A percentile compares a stretch with the other conserved stretches of the same genome.
These are phyloP conservation scores for Papilio aristodemus DNA, from an alignment of 1,140 invertebrate genomes.

Conservation along the genomic window DNA sequence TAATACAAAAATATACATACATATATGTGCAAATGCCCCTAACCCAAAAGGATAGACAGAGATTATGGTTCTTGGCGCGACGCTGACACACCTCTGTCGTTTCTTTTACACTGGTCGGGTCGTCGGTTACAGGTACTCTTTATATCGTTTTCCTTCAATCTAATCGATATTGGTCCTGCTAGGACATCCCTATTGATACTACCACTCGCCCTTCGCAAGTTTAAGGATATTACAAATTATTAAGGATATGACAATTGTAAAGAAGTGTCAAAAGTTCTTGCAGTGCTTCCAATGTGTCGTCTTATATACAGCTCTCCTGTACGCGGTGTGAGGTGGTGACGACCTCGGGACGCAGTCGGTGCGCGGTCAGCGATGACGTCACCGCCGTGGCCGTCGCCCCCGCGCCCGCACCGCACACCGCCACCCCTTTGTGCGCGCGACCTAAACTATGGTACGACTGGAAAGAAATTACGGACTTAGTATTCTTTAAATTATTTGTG, in stretches of 20 bases:
- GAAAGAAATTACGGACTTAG: conserved; percentile 44
- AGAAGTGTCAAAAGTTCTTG: conserved; percentile 11
- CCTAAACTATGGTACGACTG: conserved; percentile 86
- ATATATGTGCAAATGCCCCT: too few species aligned
- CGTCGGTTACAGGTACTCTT: too few species aligned
- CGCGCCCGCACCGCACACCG: conserved; percentile 74
- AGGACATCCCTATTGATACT: too few species aligned
- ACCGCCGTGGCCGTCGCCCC: conserved; percentile 64
- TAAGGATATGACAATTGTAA: neutral
- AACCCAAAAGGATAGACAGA: too few species aligned
- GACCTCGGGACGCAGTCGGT: conserved; percentile 86
- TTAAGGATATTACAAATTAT: neutral
- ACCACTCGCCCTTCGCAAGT: too few species aligned
- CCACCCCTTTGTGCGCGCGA: conserved; percentile 82
- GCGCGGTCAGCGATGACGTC: conserved; percentile 82
- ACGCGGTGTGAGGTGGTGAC: conserved; percentile 91
- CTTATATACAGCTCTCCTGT: conserved; percentile 91
- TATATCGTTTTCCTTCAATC: too few species aligned
- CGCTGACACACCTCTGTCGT: too few species aligned
- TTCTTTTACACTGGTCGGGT: too few species aligned
- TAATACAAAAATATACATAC: too few species aligned
- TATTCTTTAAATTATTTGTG: neutral
- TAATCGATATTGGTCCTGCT: too few species aligned
- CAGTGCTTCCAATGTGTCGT: conserved; percentile 39
- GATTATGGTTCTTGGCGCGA: too few species aligned